Evolutionary conservation across 1,140 invertebrate species (phyloP).

Genomic region (Apis florea): DNA sequence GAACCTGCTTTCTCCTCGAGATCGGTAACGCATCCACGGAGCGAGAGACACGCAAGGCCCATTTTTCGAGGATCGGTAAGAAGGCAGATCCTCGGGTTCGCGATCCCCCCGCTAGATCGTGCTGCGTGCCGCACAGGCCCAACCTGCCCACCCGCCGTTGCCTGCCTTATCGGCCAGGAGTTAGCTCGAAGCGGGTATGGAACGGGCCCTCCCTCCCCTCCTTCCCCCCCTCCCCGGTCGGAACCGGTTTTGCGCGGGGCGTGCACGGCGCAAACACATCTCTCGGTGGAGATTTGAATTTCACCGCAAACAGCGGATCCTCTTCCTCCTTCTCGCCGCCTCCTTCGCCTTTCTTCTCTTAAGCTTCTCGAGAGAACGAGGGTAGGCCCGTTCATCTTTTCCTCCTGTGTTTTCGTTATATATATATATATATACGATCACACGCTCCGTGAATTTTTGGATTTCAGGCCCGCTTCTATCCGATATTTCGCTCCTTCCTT

Average conservation of each 20-base stretch:
- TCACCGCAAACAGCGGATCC: constrained; percentile 59
- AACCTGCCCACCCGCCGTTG: neutral
- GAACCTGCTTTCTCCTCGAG: neutral
- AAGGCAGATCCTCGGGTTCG: neutral
- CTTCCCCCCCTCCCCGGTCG: constrained; percentile 4
- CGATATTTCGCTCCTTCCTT: neutral
- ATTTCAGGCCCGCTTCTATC: constrained; percentile 6
- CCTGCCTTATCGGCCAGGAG: constrained; percentile 69
- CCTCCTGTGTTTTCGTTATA: constrained; percentile 29
- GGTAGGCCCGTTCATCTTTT: constrained; percentile 39
- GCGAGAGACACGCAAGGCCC: neutral
- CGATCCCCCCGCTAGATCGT: constrained; percentile 53
- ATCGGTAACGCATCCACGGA: constrained; percentile 44
- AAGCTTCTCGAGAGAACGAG: constrained; percentile 2
- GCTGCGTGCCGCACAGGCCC: constrained; percentile 42
- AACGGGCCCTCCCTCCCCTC: neutral
- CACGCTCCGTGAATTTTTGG: constrained; percentile 23
- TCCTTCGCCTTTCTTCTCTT: constrained; percentile 46
- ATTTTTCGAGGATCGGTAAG: constrained; percentile 53
- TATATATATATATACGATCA: constrained; percentile 28
- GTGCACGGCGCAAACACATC: constrained; percentile 35
- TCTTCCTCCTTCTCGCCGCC: constrained; percentile 47
- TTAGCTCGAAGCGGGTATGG: constrained; percentile 47
- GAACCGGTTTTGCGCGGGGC: constrained; percentile 61
- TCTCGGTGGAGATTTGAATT: constrained; percentile 62